Evolutionary conservation across 2,888 invertebrate species (phyloP), one percentile per base, ranked within the genome.

Genomic region (Eutolmus rufibarbis): DNA sequence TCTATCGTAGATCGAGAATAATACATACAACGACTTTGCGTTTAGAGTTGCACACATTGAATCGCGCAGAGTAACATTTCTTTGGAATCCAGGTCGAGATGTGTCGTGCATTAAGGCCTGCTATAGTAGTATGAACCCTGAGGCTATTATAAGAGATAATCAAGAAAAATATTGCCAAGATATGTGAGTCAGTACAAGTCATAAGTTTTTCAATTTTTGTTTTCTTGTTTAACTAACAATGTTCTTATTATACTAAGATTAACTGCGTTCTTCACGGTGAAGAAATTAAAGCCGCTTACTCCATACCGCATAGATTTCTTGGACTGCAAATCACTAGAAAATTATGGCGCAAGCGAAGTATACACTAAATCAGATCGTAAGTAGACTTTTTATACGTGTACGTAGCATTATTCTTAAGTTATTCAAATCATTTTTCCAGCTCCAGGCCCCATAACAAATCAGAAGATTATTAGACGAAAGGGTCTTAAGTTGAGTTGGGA

Each of bases 321-420:
- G 2, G 79, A 88, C 66, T 89, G 89, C n/a, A 74, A 86, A 23
- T 51, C 86, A 12, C 74, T 78, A 8, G 57, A 88, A 19, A 40
- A 86, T 23, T 87, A 86, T 86, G 92, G 92, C 4, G 91, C 92
- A 89, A 89, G 91, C 76, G 91, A 92, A 88, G 91, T 92, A 12
- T 90, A 91, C 86, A 93, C 93, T 0, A 87, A 91, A 86, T 91
- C 91, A 37, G 93, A 93, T 90, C 92, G 92, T 92, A 91, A 91
- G 92, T 46, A 12, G 9, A 66, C 8, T 19, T 23, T 28, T 9
- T 28, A 2, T 28, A 0, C 3, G 8, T 66, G 4, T 8, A 12
- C 9, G 8, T 23, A 12, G 12, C 8, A 9, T 2, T 56, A 2
- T 19, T 19, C 1, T 19, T 66, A 19, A 57, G 23, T 12, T 66